Conservation (phyloP, 2,113 vertebrate species). For the Clarias magur region DNA sequence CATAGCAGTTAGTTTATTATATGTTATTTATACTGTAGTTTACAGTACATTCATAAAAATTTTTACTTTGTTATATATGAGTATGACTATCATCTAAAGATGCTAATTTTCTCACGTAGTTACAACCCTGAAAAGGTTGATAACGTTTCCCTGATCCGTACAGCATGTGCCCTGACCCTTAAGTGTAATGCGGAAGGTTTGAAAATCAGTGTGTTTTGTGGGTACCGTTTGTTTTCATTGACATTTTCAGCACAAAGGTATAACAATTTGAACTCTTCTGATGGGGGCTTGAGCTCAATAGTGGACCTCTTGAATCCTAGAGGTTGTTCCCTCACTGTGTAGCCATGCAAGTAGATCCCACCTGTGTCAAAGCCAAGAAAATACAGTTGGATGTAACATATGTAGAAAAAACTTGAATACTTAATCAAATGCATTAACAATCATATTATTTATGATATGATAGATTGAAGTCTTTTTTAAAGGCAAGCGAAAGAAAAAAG, state of each 20-base stretch:
- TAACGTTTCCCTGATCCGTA: neutral
- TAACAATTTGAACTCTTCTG: constrained; percentile 90
- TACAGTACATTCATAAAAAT: neutral
- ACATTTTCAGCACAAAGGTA: constrained; percentile 84
- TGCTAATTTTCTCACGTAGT: neutral
- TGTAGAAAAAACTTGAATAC: neutral
- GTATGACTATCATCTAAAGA: neutral
- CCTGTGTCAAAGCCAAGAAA: constrained; percentile 64
- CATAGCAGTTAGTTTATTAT: neutral
- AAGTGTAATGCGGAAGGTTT: neutral
- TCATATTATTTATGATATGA: neutral
- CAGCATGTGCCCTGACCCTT: neutral
- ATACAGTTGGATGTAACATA: neutral
- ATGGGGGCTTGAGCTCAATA: constrained; percentile 85
- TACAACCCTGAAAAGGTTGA: neutral
- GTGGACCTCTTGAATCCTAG: constrained; percentile 80
- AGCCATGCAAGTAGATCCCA: constrained; percentile 89
- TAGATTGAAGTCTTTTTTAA: neutral
- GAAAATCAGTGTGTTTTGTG: neutral
- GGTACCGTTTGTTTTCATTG: constrained; percentile 86
- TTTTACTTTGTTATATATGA: neutral
- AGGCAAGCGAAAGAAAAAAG: neutral
- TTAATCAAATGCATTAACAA: too few relatives aligned
- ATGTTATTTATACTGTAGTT: neutral
- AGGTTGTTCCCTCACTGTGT: constrained; percentile 80